Evolutionary conservation across 2,888 invertebrate species (phyloP).

Genomic region (Muscina levida): DNA sequence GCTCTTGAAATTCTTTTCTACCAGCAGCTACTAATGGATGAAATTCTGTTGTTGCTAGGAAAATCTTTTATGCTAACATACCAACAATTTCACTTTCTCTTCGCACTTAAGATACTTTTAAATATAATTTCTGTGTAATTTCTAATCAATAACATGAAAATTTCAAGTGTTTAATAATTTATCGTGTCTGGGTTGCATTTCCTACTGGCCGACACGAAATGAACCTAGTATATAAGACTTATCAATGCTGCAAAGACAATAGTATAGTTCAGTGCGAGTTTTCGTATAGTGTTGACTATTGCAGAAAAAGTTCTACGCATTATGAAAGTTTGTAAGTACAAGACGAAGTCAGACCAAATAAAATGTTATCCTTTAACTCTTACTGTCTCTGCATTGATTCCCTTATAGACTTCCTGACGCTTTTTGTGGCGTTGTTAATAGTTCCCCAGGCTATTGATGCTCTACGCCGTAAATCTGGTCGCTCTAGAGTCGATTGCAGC

Average conservation of each 20-base stretch:
- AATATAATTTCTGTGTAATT: slow-evolving; percentile 6
- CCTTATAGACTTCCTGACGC: slow-evolving; percentile 50
- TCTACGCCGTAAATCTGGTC: not conserved
- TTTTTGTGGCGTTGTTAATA: slow-evolving; percentile 48
- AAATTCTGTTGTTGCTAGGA: too few species aligned
- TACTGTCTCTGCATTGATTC: not conserved
- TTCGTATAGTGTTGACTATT: not conserved
- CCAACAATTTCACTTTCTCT: slow-evolving; percentile 5
- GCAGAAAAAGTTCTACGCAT: slow-evolving; percentile 45
- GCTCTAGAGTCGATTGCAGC: slow-evolving; percentile 42
- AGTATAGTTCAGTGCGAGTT: not conserved
- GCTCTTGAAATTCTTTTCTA: too few species aligned
- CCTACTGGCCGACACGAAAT: not conserved
- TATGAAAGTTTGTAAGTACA: slow-evolving; percentile 64
- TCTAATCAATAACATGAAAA: slow-evolving; percentile 43
- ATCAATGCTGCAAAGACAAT: not conserved
- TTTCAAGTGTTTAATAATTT: slow-evolving; percentile 33
- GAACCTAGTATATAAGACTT: slow-evolving; percentile 35
- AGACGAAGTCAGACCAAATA: not conserved
- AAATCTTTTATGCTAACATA: too few species aligned
- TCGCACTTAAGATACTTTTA: not conserved
- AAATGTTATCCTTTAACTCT: not conserved
- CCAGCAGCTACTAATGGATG: too few species aligned
- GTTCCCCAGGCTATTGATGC: slow-evolving; percentile 30
- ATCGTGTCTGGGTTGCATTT: slow-evolving; percentile 28